A percentile compares a stretch with the other conserved stretches of the same genome.
Conservation (phyloP, 2,888 invertebrate genomes). For the Andrena bucephala region DNA sequence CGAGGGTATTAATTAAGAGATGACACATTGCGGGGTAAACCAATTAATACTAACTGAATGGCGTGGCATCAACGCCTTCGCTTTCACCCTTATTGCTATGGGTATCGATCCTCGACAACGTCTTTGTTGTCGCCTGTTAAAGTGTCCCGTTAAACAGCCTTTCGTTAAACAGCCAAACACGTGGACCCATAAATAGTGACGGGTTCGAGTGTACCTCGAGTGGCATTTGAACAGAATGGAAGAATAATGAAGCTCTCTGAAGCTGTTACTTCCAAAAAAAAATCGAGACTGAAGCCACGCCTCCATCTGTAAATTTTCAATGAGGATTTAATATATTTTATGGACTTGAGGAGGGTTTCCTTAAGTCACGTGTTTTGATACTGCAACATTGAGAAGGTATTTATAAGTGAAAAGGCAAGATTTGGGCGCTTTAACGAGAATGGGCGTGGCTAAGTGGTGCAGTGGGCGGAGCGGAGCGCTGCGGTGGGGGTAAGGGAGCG, state of each 20-base stretch:
- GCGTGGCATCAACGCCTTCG: slow-evolving; percentile 38
- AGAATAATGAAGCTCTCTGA: not conserved
- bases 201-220: not conserved
- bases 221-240: not conserved
- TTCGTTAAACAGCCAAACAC: not conserved
- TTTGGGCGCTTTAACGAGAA: no score
- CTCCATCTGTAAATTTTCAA: no score
- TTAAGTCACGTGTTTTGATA: no score
- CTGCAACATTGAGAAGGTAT: no score
- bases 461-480: no score
- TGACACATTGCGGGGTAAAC: slow-evolving; percentile 59
- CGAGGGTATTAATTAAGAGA: slow-evolving; percentile 63
- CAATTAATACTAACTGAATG: slow-evolving; percentile 63
- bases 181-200: not conserved
- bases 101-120: slow-evolving; percentile 24
- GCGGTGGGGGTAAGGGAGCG: no score
- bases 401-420: no score
- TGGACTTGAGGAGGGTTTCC: no score
- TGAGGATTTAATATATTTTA: no score
- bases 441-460: no score
- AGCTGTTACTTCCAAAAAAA: not conserved
- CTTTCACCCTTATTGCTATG: slow-evolving; percentile 26
- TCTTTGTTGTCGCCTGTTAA: slow-evolving; percentile 3
- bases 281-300: no score
- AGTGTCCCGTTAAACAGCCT: not conserved